Evolutionary conservation across 2,113 vertebrate species (phyloP), one percentile per base, ranked within the genome.

Genomic region (Erythrocercus mccallii): DNA sequence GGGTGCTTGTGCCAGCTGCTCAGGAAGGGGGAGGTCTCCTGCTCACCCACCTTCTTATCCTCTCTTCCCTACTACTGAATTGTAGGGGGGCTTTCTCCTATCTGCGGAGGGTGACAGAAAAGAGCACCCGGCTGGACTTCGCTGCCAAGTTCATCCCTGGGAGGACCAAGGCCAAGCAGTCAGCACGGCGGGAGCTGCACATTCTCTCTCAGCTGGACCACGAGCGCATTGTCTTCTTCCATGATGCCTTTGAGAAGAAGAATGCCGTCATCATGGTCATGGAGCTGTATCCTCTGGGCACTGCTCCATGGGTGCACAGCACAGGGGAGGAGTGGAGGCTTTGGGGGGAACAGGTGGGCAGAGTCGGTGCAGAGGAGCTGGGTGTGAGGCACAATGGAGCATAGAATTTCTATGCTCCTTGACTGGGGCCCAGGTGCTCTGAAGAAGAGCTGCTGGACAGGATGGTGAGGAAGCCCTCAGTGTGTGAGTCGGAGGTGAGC

Each of bases 61-160:
- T 28, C 35, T 21, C n/a, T 72, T 68, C 13, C 21, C 24, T 53
- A 27, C 30, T 5, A 0, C 25, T 40, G 9, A 48, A 38, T 62
- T 90, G 33, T 97, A 99, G 99, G 96, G 99, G 99, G 8, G 98
- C 99, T 22, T 99, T 99, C 97, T 99, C 99, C n/a, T 99, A 99
- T n/a, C 97, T 99, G 62, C 98, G 99, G 93, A 98, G 98, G 8
- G 99, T 99, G 79, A 99, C 98, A 9, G 98, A 99, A 94, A 99
- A 99, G 79, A 98, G 96, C 18, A 98, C 98, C 10, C 99, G 97
- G 42, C 95, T 97, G 81, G 99, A 99, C 87, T 99, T 98, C 5
- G 99, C 99, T 0, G 99, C 99, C 56, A 99, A 99, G 97, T 99
- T 99, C 44, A 98, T 99, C 88, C 99, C 99, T 2, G 98, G 98